Percentiles rank a stretch among this genome's conserved stretches.
Evolutionary conservation across 2,113 vertebrate species (phyloP).

Genomic region (Nothocercus julius): DNA sequence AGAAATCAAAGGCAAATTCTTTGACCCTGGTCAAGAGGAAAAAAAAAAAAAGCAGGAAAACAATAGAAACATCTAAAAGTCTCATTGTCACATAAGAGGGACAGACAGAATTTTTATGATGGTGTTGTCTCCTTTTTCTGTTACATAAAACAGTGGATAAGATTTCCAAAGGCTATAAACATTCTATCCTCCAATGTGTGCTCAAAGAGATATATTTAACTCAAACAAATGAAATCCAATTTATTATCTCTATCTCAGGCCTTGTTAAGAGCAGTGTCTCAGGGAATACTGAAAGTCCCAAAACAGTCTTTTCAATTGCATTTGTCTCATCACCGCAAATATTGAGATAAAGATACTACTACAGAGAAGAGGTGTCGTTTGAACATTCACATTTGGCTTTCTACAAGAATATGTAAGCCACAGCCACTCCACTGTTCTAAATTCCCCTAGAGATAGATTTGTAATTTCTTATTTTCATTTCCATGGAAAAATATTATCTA

Average conservation of each 20-base stretch:
- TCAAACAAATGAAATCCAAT: background rate
- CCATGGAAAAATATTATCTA: background rate
- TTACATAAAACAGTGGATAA: background rate
- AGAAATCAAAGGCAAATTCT: background rate
- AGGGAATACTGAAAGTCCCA: background rate
- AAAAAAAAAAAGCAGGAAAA: background rate
- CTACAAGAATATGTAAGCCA: background rate
- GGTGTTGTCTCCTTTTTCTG: accelerated
- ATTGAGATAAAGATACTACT: background rate
- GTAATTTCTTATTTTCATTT: background rate
- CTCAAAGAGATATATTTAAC: background rate
- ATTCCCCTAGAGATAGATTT: background rate
- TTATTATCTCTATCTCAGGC: background rate
- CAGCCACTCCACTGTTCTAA: background rate
- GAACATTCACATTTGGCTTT: background rate
- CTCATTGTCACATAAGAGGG: background rate
- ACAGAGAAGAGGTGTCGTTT: background rate
- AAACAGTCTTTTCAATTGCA: background rate
- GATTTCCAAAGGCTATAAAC: background rate
- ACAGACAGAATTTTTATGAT: background rate
- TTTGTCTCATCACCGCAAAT: background rate
- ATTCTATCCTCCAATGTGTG: background rate
- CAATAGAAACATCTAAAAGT: background rate
- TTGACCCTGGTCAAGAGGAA: background rate
- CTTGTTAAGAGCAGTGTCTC: background rate